Evolutionary conservation across 1,140 invertebrate genomes (phyloP).

Genomic region (Plectrocnemia conspersa): DNA sequence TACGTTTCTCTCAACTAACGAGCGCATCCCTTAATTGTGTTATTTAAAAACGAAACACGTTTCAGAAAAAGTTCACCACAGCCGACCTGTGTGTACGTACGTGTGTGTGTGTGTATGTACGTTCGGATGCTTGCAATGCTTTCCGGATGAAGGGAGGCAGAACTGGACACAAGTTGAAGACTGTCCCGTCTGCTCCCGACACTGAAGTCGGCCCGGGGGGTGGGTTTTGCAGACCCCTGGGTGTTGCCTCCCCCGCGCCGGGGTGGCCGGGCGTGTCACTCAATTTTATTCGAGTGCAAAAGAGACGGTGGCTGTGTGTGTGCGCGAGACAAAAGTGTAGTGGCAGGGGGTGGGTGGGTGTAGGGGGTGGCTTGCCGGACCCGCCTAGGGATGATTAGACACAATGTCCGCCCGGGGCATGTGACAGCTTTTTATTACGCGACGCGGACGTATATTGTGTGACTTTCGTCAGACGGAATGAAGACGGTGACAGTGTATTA

Average conservation of each 20-base stretch:
- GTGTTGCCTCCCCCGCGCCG: background rate
- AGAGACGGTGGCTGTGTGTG: constrained; percentile 9
- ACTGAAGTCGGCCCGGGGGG: constrained; percentile 8
- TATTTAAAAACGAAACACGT: background rate
- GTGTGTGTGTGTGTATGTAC: background rate
- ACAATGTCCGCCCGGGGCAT: constrained; percentile 31
- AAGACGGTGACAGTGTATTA: constrained; percentile 36
- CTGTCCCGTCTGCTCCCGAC: constrained; percentile 35
- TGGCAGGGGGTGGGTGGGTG: background rate
- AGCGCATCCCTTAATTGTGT: background rate
- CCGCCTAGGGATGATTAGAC: constrained; percentile 34
- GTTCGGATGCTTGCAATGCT: constrained; percentile 17
- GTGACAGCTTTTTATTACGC: constrained; percentile 34
- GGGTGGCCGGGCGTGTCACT: constrained; percentile 30
- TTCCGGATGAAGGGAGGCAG: constrained; percentile 14
- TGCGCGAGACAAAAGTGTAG: background rate
- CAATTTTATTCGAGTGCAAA: constrained; percentile 35
- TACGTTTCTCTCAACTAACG: background rate
- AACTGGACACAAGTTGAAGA: constrained; percentile 36
- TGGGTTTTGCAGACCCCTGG: background rate
- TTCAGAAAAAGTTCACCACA: constrained; percentile 5
- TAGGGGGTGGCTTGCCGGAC: background rate
- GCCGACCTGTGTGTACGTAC: too few relatives aligned
- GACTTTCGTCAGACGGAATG: constrained; percentile 34
- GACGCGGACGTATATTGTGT: constrained; percentile 34